Conservation (phyloP, 2,888 invertebrate genomes). For the Synanthedon tipuliformis region DNA sequence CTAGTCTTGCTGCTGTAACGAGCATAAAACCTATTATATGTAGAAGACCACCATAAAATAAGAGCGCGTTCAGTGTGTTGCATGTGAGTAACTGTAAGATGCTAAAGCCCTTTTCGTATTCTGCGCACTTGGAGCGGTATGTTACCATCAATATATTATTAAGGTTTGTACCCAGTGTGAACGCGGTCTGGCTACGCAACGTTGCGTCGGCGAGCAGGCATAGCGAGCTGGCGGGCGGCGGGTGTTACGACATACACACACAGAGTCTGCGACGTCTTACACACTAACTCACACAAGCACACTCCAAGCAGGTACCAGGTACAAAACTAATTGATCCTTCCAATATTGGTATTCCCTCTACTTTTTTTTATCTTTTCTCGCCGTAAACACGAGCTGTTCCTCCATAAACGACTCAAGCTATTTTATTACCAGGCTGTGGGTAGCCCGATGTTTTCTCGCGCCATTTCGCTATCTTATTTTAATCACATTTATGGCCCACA, state of each 20-base stretch:
- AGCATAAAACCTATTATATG: too few relatives aligned
- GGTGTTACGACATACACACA: slow-evolving; percentile 56
- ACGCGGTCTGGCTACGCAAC: slow-evolving; percentile 38
- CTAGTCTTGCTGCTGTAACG: too few relatives aligned
- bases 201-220: slow-evolving; percentile 31
- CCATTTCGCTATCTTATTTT: background rate
- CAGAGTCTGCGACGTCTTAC: slow-evolving; percentile 13
- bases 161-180: slow-evolving; percentile 26
- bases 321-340: slow-evolving; percentile 31
- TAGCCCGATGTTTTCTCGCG: background rate
- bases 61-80: too few relatives aligned
- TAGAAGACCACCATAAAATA: too few relatives aligned
- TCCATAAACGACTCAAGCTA: background rate
- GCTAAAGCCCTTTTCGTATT: too few relatives aligned
- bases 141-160: too few relatives aligned
- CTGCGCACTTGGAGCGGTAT: too few relatives aligned
- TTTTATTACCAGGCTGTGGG: background rate
- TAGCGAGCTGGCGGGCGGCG: slow-evolving; percentile 14
- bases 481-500: background rate
- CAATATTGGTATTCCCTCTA: slow-evolving; percentile 12
- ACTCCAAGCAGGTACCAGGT: slow-evolving; percentile 30
- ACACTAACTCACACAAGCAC: slow-evolving; percentile 14
- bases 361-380: background rate
- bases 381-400: background rate
- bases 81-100: too few relatives aligned